These are phyloP conservation scores for Periphyllus acericola DNA, from an alignment of 2,888 invertebrate genomes.

Conservation along the genomic window DNA sequence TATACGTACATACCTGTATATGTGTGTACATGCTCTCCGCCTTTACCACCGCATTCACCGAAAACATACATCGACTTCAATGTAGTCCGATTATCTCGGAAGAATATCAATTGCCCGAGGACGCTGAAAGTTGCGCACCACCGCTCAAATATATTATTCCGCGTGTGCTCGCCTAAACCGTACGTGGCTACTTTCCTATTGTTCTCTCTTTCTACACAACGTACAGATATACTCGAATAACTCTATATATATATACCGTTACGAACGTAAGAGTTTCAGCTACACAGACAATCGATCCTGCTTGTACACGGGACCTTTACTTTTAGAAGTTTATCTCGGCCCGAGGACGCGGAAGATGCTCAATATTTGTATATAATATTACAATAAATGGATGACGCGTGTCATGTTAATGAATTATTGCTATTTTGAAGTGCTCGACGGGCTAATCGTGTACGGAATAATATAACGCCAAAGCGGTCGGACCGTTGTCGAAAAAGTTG, in stretches of 20 bases:
- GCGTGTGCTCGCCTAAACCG: slow-evolving; percentile 5
- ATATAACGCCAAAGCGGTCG: background rate
- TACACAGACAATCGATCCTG: no score
- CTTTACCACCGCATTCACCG: background rate
- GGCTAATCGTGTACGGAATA: background rate
- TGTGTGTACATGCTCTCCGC: background rate
- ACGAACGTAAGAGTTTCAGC: background rate
- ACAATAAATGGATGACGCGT: no score
- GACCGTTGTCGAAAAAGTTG: background rate
- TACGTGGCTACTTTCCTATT: slow-evolving; percentile 27
- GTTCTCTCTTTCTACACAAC: background rate
- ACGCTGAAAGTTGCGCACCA: slow-evolving; percentile 45
- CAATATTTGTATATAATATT: no score
- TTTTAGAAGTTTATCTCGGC: no score
- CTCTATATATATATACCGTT: background rate
- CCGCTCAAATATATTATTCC: background rate
- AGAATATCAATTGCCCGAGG: slow-evolving; percentile 29
- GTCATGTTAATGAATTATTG: no score
- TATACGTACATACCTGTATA: background rate
- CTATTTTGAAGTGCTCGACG: no score
- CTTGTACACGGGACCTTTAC: background rate
- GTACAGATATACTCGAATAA: background rate
- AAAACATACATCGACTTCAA: background rate
- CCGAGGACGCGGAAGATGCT: no score
- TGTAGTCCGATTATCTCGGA: slow-evolving; percentile 40